A percentile compares a stretch with the other conserved stretches of the same genome.
phyloP scores from a whole-genome alignment of 2,113 vertebrate species.

The Crotalus helleri region DNA sequence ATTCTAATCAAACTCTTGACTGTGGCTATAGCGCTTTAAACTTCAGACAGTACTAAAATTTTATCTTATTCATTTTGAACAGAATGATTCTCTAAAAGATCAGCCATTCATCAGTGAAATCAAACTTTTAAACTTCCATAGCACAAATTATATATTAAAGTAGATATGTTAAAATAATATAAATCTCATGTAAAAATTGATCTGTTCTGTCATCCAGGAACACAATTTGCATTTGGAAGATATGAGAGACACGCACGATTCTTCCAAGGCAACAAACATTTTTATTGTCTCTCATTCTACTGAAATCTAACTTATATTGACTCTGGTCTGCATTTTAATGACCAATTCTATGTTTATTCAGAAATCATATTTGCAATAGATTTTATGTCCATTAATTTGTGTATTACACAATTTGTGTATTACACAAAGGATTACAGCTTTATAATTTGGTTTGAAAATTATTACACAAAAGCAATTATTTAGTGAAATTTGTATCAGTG shows the following conservation, averaged over 20 bases:
- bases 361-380: neutral
- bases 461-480: neutral
- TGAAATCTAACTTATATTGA: neutral
- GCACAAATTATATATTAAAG: neutral
- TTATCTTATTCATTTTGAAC: neutral
- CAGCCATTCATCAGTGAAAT: neutral
- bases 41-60: neutral
- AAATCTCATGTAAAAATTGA: neutral
- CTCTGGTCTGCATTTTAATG: neutral
- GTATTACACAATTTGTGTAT: neutral
- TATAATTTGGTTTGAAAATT: neutral
- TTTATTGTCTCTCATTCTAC: neutral
- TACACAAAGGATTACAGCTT: neutral
- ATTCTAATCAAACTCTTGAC: constrained; percentile 48
- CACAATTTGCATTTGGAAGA: neutral
- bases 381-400: neutral
- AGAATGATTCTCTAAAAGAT: neutral
- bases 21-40: neutral
- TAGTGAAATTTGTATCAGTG: neutral
- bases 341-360: neutral
- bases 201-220: neutral
- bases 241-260: neutral
- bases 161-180: neutral
- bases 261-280: neutral
- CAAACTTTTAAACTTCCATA: neutral